These are phyloP conservation scores for Lasioglossum lativentre DNA, from an alignment of 2,888 invertebrate genomes.

Conservation along the genomic window DNA sequence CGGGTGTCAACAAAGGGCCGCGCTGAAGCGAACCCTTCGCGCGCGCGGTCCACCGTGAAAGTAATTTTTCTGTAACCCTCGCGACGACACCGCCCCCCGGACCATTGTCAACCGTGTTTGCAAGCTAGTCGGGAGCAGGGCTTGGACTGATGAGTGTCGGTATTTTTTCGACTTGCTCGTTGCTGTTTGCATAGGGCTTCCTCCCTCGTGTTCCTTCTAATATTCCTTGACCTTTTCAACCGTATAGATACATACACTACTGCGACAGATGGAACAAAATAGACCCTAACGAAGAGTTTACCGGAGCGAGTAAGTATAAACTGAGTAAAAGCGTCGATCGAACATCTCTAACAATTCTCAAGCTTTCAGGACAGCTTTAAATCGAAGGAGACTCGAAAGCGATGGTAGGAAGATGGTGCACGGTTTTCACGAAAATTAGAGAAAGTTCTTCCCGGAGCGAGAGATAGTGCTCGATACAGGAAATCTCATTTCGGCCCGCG, in stretches of 20 bases:
- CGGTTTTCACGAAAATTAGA: neutral
- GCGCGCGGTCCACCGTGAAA: conserved; percentile 5
- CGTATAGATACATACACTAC: neutral
- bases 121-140: neutral
- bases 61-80: conserved; percentile 37
- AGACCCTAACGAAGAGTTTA: neutral
- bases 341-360: neutral
- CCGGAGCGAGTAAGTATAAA: no score
- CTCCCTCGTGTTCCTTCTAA: neutral
- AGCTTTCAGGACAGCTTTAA: neutral
- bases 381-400: neutral
- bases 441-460: neutral
- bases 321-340: neutral
- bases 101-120: conserved; percentile 9
- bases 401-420: neutral
- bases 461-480: neutral
- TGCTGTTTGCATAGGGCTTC: neutral
- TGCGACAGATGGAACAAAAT: neutral
- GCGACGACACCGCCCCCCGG: neutral
- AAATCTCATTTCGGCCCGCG: neutral
- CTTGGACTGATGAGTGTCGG: neutral
- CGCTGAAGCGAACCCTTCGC: neutral
- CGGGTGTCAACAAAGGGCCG: neutral
- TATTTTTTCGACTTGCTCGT: neutral
- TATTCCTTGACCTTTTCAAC: neutral